phyloP scores from a whole-genome alignment of 35 echinoderm and acorn worm species.

The Holothuria glaberrima region DNA sequence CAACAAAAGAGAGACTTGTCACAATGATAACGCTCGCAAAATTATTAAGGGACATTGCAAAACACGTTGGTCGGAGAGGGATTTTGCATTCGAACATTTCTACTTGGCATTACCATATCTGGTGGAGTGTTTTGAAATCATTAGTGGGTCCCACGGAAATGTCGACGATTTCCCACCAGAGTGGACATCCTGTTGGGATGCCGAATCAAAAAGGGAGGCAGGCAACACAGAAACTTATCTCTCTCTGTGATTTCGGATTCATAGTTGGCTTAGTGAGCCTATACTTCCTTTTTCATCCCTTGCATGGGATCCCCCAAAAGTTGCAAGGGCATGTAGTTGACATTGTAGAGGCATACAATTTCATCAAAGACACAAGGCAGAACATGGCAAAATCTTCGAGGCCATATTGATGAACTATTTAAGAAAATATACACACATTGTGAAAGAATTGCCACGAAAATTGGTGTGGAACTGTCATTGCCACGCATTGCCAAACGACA shows the following conservation, averaged over 20 bases:
- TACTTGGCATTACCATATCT: conserved; percentile 1
- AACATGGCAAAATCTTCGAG: background rate
- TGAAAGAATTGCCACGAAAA: conserved; percentile 15
- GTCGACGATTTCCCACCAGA: background rate
- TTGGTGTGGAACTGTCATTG: conserved; percentile 15
- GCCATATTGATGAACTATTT: background rate
- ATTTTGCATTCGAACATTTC: conserved; percentile 21
- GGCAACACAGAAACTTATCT: conserved; percentile 13
- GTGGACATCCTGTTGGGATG: conserved; percentile 20
- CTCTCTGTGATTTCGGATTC: conserved; percentile 17
- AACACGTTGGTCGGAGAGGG: conserved; percentile 11
- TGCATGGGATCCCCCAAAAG: background rate
- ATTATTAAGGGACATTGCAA: background rate
- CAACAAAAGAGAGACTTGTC: background rate
- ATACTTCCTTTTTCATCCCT: background rate
- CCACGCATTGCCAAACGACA: conserved; percentile 2
- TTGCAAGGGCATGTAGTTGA: background rate
- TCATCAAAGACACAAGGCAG: background rate
- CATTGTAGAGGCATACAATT: conserved; percentile 2
- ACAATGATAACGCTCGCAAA: background rate
- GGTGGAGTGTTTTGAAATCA: conserved; percentile 25
- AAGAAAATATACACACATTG: conserved; percentile 2
- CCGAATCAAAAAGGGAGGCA: conserved; percentile 15
- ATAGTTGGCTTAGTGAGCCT: conserved; percentile 1
- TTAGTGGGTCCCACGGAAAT: conserved; percentile 8